phyloP scores from a whole-genome alignment of 2,888 invertebrate species.

The Chromoteleia sp. region DNA sequence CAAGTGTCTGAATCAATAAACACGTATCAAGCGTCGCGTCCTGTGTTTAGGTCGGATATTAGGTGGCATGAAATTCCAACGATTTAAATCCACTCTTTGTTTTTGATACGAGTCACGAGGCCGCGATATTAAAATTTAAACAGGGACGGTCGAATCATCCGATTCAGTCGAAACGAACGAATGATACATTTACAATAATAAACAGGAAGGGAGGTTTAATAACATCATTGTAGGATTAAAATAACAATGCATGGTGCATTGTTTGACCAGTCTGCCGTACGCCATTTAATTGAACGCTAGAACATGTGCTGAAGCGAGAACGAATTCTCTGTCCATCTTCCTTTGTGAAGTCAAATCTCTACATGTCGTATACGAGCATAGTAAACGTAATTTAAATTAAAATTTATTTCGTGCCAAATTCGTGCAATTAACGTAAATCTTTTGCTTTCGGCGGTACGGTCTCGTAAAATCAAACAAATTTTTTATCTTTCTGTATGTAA shows the following conservation, averaged over 20 bases:
- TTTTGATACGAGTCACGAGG: background rate
- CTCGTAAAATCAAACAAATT: too few species aligned
- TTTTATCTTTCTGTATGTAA: too few species aligned
- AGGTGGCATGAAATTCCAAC: conserved; percentile 1
- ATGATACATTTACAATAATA: conserved; percentile 67
- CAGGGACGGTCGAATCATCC: conserved; percentile 21
- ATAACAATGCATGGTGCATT: conserved; percentile 69
- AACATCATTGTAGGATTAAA: conserved; percentile 69
- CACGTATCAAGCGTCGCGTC: conserved; percentile 15
- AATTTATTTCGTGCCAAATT: too few species aligned
- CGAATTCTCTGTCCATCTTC: background rate
- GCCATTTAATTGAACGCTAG: conserved; percentile 61
- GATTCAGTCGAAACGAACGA: conserved; percentile 42
- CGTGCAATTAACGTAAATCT: too few species aligned
- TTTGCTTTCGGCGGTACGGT: too few species aligned
- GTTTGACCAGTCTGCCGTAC: conserved; percentile 56
- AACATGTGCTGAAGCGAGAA: conserved; percentile 55
- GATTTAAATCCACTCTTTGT: conserved; percentile 5
- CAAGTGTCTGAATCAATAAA: conserved; percentile 48
- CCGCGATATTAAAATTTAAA: background rate
- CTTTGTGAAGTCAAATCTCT: background rate
- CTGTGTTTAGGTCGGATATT: conserved; percentile 25
- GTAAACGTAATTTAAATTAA: too few species aligned
- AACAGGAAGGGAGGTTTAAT: conserved; percentile 73
- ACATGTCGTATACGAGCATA: background rate